Base-by-base conservation (phyloP, 2,888 invertebrate genomes). In the Hermodice carunculata region DNA sequence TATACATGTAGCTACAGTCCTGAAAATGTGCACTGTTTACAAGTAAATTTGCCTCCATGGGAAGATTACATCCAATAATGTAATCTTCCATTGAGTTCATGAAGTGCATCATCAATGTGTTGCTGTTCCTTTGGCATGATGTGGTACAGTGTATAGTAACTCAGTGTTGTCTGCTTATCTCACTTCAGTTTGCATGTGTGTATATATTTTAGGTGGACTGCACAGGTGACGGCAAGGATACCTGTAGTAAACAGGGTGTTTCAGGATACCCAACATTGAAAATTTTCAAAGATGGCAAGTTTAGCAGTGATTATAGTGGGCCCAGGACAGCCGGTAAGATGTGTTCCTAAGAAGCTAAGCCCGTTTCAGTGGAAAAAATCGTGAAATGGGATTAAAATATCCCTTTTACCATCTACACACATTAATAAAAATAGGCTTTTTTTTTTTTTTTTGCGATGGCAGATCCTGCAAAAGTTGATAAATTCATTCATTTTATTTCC, bases 231-330 rank as follows among this genome's bases (percentile, higher is more conserved):
- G 66, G 63, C 48, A 95, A 96, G 87, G 28, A 40, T 29, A 91
- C 91, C 14, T 99, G 98, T 87, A 91, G 91, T 78, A 92, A 95
- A 84, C 92, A 90, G 87, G 93, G 94, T 0, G 97, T 99, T 34
- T 93, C 92, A 66, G 98, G 98, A 8, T 99, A 98, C 87, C 98
- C 98, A 24, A 98, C 98, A 8, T 86, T 98, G 75, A 98, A 98
- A 87, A 97, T 98, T 81, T 99, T 98, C 90, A 91, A 93, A 70
- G 91, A 92, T 78, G 95, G 95, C 76, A 94, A 95, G 83, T 85
- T 95, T 44, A 91, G 94, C 1, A 91, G 92, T 78, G 98, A 99
- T 70, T 98, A 97, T 87, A 93, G 92, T 87, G 98, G 97, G 11
- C 96, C 96, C 19, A 90, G 97, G 14, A 14, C 26, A 28, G 32